phyloP scores from a whole-genome alignment of 2,113 vertebrate species.

The Trogon surrucura region DNA sequence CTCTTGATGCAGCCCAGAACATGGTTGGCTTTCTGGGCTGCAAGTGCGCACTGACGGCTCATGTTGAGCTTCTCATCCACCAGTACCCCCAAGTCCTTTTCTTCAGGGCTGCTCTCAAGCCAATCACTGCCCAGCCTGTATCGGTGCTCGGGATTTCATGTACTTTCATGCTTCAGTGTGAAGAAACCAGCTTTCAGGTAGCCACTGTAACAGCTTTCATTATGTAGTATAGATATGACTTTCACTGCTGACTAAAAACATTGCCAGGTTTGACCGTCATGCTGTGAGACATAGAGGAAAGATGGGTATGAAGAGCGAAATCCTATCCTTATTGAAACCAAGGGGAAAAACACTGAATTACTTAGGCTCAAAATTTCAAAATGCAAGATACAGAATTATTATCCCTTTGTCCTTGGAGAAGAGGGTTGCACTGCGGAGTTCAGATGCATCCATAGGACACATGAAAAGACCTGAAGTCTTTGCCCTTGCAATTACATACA shows the following conservation, averaged over 20 bases:
- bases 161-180: neutral
- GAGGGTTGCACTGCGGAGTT: neutral
- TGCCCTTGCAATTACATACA: neutral
- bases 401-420: neutral
- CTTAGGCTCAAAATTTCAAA: neutral
- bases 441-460: neutral
- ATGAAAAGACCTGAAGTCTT: neutral
- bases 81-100: too few species aligned
- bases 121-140: too few species aligned
- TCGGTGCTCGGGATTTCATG: too few species aligned
- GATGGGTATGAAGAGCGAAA: neutral
- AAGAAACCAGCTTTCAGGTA: neutral
- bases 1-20: too few species aligned
- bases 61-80: too few species aligned
- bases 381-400: neutral
- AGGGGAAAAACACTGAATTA: neutral
- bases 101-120: too few species aligned
- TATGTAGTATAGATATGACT: neutral
- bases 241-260: neutral
- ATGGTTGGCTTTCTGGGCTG: too few species aligned
- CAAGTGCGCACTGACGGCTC: too few species aligned
- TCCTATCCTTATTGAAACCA: neutral
- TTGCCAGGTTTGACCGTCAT: neutral
- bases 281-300: neutral
- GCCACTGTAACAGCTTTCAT: neutral